Conservation (phyloP, 1,140 invertebrate genomes). For the Rhagoletis pomonella region DNA sequence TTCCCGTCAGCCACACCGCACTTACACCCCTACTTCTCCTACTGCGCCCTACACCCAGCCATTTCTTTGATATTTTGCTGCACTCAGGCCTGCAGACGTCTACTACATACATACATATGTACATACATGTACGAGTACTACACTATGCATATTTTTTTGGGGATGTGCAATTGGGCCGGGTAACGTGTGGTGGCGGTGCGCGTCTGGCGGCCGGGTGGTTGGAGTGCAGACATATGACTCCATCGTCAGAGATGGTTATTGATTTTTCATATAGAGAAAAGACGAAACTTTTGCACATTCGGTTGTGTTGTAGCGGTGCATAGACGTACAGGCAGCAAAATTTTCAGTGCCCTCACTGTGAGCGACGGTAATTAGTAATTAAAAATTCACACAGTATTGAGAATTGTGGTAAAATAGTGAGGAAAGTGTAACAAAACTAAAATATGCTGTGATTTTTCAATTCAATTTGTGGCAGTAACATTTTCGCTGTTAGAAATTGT, state of each 20-base stretch:
- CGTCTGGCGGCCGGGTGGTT: conserved; percentile 29
- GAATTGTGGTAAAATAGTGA: not conserved
- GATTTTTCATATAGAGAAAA: conserved; percentile 64
- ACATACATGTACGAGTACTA: no score
- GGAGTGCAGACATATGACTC: conserved; percentile 52
- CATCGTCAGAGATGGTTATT: conserved; percentile 63
- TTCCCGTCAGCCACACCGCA: not conserved
- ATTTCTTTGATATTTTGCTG: conserved; percentile 30
- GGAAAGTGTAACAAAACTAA: not conserved
- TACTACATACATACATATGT: no score
- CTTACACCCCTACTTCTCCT: not conserved
- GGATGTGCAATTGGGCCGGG: conserved; percentile 47
- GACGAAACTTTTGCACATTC: conserved; percentile 54
- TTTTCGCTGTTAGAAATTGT: not conserved
- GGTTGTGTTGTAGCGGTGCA: conserved; percentile 40
- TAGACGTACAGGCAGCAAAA: conserved; percentile 56
- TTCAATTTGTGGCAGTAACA: not conserved
- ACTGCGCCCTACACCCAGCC: not conserved
- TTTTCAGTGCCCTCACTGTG: conserved; percentile 49
- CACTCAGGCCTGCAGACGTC: conserved; percentile 16
- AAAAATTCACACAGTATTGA: not conserved
- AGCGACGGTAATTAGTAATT: not conserved
- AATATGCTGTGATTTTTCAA: not conserved
- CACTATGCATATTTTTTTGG: conserved; percentile 36
- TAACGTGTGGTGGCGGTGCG: not conserved